A percentile compares a stretch with the other conserved stretches of the same genome.
Conservation (phyloP, 2,113 vertebrate genomes). For the Nanorana parkeri region DNA sequence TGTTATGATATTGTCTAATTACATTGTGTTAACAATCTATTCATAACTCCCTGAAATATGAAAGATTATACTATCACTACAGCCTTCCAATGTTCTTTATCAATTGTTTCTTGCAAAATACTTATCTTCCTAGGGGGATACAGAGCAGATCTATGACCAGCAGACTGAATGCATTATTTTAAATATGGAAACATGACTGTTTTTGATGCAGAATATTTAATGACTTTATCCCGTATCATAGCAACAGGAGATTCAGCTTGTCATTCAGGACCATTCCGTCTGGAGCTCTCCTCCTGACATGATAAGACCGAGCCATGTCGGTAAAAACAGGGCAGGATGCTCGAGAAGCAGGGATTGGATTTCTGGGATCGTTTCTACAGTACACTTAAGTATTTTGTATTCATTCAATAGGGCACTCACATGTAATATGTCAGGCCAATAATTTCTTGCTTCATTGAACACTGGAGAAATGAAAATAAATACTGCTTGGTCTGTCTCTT, state of each 20-base stretch:
- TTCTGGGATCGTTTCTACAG: constrained; percentile 12
- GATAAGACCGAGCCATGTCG: constrained; percentile 4
- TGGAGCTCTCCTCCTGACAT: constrained; percentile 10
- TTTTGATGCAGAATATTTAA: constrained; percentile 13
- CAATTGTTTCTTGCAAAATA: too few species aligned
- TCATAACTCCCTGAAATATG: too few species aligned
- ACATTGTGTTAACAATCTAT: too few species aligned
- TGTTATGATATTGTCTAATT: too few species aligned
- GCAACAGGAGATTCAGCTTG: constrained; percentile 38
- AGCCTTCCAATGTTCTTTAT: too few species aligned
- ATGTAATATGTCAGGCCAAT: constrained; percentile 26
- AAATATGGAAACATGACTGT: constrained; percentile 20
- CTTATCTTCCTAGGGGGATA: too few species aligned
- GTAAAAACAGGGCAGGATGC: background rate
- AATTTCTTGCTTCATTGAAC: constrained; percentile 56
- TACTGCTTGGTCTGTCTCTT: background rate
- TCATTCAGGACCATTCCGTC: constrained; percentile 25
- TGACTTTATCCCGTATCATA: constrained; percentile 44
- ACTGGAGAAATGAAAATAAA: background rate
- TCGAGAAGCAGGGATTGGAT: constrained; percentile 14
- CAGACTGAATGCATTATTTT: too few species aligned
- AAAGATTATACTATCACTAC: too few species aligned
- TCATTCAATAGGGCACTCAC: background rate
- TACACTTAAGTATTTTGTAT: constrained; percentile 53
- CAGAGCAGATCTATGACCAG: too few species aligned